phyloP scores from a whole-genome alignment of 2,888 invertebrate genomes.

The Cosmopolites sordidus region DNA sequence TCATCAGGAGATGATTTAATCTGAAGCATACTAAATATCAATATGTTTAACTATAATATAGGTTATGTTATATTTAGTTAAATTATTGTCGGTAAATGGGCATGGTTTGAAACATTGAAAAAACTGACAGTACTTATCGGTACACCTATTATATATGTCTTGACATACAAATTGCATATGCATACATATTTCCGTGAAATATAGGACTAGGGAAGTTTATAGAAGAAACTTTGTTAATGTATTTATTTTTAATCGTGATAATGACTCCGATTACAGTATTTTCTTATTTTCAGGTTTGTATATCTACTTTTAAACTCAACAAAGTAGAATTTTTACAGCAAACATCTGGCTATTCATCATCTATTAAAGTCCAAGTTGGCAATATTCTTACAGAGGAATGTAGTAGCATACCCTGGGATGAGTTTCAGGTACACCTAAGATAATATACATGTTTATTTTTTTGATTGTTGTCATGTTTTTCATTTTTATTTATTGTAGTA shows the following conservation, averaged over 20 bases:
- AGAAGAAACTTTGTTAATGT: too few species aligned
- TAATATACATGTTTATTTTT: slow-evolving; percentile 1
- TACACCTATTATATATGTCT: too few species aligned
- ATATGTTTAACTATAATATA: too few species aligned
- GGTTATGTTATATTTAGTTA: too few species aligned
- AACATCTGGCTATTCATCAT: slow-evolving; percentile 62
- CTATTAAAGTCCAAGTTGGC: slow-evolving; percentile 64
- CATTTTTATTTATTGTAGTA: slow-evolving; percentile 1
- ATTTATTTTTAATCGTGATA: background rate
- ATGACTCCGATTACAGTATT: background rate
- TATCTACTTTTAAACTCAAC: slow-evolving; percentile 64
- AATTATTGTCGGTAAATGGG: too few species aligned
- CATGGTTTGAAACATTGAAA: too few species aligned
- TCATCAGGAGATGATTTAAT: too few species aligned
- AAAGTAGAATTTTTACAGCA: slow-evolving; percentile 71
- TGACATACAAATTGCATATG: too few species aligned
- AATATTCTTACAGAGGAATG: slow-evolving; percentile 78
- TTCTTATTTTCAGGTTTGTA: slow-evolving; percentile 48
- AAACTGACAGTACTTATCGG: too few species aligned
- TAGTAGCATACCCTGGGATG: slow-evolving; percentile 86
- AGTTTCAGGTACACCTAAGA: slow-evolving; percentile 79
- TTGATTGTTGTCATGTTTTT: background rate
- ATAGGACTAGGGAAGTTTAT: too few species aligned
- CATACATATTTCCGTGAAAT: too few species aligned
- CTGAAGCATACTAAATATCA: too few species aligned